Base-by-base conservation (phyloP, 2,797 vertebrate species). In the Spondyliosoma cantharus region DNA sequence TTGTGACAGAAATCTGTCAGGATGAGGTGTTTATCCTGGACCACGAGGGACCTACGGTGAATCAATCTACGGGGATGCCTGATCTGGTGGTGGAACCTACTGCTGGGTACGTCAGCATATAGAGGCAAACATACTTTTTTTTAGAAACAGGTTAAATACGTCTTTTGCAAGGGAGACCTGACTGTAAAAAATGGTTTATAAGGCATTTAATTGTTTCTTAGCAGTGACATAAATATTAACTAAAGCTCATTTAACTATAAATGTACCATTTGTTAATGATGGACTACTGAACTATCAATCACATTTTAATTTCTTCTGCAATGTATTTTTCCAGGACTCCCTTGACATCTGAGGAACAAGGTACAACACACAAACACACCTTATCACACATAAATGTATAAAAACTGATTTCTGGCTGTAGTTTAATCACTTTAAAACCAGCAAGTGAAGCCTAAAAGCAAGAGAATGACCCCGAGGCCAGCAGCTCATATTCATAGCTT, bases 1-100 rank as follows among this genome's bases (percentile, higher is more conserved):
- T 98, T 90, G 98, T 99, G 89, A 98, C 97, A 0, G 98, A 99
- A 92, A 97, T 99, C 90, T 99, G 97, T 82, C 98, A 98, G 86
- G 98, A 99, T 2, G 98, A 99, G 90, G 96, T 99, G 82, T 99
- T 98, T 81, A 98, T 99, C 92, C 92, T 99, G 93, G 98, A 99
- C 88, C 97, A 97, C 32, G 96, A 98, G 89, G 94, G 89, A 9
- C 93, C 89, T 0, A 22, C 64, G 68, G 69, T 87, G 86, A 93
- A 89, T 20, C 96, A 96, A 90, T 83, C 95, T 27, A 89, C 91
- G 0, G 95, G 94, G 96, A 98, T 99, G 97, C 97, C 97, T 2
- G 98, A 99, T 68, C 93, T 99, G 84, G 97, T 99, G 82, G 97
- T 98, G 72, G 97, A 99, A 78, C 98, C 97, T 45, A 93, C 94